Evolutionary conservation across 2,113 vertebrate species (phyloP), one percentile per base, ranked within the genome.

Genomic region (Ctenomys sociabilis): DNA sequence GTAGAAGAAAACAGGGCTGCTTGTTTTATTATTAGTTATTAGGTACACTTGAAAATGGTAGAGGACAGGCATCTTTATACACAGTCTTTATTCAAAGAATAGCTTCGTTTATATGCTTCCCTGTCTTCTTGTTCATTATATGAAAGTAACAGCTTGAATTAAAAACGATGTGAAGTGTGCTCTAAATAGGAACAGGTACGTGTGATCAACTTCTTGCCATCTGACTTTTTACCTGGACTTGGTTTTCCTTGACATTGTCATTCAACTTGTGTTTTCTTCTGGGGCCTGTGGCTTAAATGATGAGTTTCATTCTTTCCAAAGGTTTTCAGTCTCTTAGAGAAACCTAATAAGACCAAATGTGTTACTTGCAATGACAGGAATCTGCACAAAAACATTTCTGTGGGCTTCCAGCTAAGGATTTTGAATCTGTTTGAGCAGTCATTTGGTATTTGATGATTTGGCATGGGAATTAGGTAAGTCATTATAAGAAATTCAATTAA

Each of bases 401-500:
- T 95, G 59, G 37, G 43, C 28, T 54, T 91, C 7, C 10, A 85
- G 77, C 64, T 68, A 77, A 72, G 35, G n/a, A 85, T 94, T 97
- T 96, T 59, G 59, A 88, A 72, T 87, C 28, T 95, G 32, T 90
- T 81, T 30, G 93, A 93, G 70, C 14, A 93, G n/a, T 88, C 96
- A 66, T 73, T 85, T 75, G 92, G n/a, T 85, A 49, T 90, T 83
- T 96, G 92, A 94, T 85, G 91, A 90, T 85, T 94, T 84, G 93
- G 82, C 83, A 37, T 78, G 52, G 83, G 85, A 95, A 97, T 97
- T 78, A 93, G 85, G 82, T 40, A 93, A 73, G 66, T 77, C 57
- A 90, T 63, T 96, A 37, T 94, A 85, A 90, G 90, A 97, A 96
- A 96, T 30, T 88, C 84, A 95, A 59, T 95, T 88, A 94, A 95